phyloP scores from a whole-genome alignment of 92 coral and sea anemone genomes.

The Umimayanthus chanpuru region DNA sequence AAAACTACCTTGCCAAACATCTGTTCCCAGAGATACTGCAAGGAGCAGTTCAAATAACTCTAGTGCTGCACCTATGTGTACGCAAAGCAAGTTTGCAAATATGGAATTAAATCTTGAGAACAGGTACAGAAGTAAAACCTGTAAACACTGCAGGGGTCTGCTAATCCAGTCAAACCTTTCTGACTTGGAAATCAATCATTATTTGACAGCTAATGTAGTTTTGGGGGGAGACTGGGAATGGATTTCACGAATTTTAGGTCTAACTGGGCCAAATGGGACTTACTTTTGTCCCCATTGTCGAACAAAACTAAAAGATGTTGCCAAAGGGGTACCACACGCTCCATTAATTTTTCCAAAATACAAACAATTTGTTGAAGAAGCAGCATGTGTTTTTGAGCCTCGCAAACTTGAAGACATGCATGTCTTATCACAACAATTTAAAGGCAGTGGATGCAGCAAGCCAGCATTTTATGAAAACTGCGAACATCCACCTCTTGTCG shows the following conservation, averaged over 20 bases:
- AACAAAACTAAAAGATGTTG: constrained; percentile 3
- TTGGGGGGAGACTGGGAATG: constrained; percentile 12
- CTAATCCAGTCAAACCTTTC: constrained; percentile 1
- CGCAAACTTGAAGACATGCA: constrained; percentile 12
- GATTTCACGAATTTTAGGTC: constrained; percentile 1
- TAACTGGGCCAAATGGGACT: constrained; percentile 13
- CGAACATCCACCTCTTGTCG: constrained; percentile 1
- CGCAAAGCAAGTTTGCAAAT: neutral
- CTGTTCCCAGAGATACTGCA: neutral
- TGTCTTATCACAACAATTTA: neutral
- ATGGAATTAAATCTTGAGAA: neutral
- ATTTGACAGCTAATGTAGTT: neutral
- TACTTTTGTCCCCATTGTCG: neutral
- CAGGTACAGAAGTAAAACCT: neutral
- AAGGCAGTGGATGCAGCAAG: neutral
- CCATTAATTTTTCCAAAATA: neutral
- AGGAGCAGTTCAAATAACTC: neutral
- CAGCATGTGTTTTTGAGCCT: neutral
- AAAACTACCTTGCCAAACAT: neutral
- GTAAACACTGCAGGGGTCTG: neutral
- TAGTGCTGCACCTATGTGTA: neutral
- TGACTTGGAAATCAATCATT: neutral
- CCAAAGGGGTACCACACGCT: constrained; percentile 10
- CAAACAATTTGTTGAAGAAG: neutral
- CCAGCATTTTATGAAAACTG: constrained; percentile 1